phyloP scores from a whole-genome alignment of 1,140 invertebrate genomes.

The Druon quercuslanigerum region DNA sequence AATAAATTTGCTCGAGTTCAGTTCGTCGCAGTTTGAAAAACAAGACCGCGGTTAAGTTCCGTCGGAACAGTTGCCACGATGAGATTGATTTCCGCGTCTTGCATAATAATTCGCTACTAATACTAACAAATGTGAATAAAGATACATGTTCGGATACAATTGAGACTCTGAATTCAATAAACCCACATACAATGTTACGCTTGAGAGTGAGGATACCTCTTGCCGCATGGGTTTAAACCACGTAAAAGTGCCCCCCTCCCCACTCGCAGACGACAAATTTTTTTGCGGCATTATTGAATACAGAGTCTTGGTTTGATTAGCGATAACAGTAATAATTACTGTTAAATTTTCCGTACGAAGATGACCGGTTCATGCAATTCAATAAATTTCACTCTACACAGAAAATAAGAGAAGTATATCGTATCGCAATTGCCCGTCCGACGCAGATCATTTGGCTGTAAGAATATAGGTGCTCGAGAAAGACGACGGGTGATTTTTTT shows the following conservation, averaged over 20 bases:
- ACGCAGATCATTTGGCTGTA: not conserved
- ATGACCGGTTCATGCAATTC: not conserved
- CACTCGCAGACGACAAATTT: no score
- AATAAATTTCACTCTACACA: not conserved
- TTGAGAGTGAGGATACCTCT: no score
- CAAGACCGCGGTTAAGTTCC: slow-evolving; percentile 17
- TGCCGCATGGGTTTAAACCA: no score
- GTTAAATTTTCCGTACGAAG: not conserved
- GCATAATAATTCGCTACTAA: not conserved
- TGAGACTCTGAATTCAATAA: no score
- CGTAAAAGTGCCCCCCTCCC: no score
- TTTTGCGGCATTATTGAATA: no score
- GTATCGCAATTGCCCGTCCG: not conserved
- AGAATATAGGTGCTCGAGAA: slow-evolving; percentile 36
- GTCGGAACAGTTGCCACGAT: not conserved
- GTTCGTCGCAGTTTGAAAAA: slow-evolving; percentile 36
- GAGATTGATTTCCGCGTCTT: not conserved
- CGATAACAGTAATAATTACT: no score
- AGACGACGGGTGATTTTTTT: slow-evolving; percentile 32
- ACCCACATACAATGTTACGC: no score
- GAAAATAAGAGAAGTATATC: not conserved
- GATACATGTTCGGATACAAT: not conserved
- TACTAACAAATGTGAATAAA: slow-evolving; percentile 3
- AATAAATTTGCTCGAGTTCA: slow-evolving; percentile 39
- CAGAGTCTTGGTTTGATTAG: no score